These are phyloP conservation scores for Agonopterix subpropinquella DNA, from an alignment of 2,888 invertebrate species.

Conservation along the genomic window DNA sequence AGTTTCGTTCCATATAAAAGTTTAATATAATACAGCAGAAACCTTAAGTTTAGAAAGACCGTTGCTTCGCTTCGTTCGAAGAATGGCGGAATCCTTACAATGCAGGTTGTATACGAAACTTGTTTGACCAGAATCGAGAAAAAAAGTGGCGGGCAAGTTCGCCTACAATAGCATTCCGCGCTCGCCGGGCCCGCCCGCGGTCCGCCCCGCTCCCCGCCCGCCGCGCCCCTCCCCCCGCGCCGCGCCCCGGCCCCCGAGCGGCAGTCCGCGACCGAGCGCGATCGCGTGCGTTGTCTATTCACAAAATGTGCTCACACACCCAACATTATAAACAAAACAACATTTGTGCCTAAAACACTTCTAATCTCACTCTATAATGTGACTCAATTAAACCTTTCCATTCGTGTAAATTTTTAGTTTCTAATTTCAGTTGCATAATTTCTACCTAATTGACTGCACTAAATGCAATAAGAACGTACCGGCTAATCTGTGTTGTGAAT, in stretches of 20 bases:
- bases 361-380: conserved; percentile 14
- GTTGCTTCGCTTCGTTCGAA: conserved; percentile 58
- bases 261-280: conserved; percentile 44
- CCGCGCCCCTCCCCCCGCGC: conserved; percentile 5
- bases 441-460: conserved; percentile 17
- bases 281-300: conserved; percentile 40
- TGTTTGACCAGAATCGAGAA: conserved; percentile 73
- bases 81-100: conserved; percentile 75
- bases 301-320: conserved; percentile 32
- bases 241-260: conserved; percentile 22
- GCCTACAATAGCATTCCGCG: conserved; percentile 74
- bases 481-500: conserved; percentile 48
- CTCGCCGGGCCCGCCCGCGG: conserved; percentile 35
- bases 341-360: conserved; percentile 16
- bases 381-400: conserved; percentile 7
- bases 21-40: conserved; percentile 19
- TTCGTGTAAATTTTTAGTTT: conserved; percentile 10
- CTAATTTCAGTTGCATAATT: conserved; percentile 8
- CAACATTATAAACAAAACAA: conserved; percentile 40
- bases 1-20: neutral
- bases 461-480: conserved; percentile 38
- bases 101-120: conserved; percentile 75
- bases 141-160: conserved; percentile 72
- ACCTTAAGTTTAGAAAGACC: conserved; percentile 61
- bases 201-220: conserved; percentile 22